Evolutionary conservation across 2,888 invertebrate species (phyloP).

Genomic region (Scaeva pyrastri): DNA sequence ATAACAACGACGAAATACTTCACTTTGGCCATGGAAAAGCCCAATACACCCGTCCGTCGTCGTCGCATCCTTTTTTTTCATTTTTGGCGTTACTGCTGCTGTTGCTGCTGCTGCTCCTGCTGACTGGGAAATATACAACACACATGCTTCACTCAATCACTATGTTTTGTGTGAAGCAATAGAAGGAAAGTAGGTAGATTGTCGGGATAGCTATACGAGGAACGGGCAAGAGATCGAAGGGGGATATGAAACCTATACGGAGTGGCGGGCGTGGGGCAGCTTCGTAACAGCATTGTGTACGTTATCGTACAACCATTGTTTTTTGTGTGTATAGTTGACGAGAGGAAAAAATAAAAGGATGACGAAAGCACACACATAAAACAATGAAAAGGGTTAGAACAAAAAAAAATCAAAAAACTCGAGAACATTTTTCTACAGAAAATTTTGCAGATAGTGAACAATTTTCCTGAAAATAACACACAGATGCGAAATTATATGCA

Average conservation of each 20-base stretch:
- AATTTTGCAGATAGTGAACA: conserved; percentile 24
- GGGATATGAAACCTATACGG: not conserved
- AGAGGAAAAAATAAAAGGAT: conserved; percentile 44
- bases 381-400: conserved; percentile 28
- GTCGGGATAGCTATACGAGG: too few relatives aligned
- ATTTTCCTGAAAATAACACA: conserved; percentile 6
- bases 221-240: not conserved
- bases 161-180: conserved; percentile 33
- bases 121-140: not conserved
- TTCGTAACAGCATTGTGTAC: conserved; percentile 53
- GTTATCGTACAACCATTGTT: conserved; percentile 53
- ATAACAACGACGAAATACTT: conserved; percentile 50
- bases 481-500: not conserved
- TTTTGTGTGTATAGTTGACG: conserved; percentile 51
- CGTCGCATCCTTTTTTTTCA: not conserved
- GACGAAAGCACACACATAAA: conserved; percentile 61
- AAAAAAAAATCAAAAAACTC: not conserved
- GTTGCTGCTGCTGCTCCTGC: too few relatives aligned
- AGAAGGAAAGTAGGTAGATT: conserved; percentile 2
- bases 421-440: not conserved
- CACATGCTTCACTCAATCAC: conserved; percentile 44
- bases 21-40: conserved; percentile 10
- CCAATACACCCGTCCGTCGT: not conserved
- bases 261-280: too few relatives aligned
- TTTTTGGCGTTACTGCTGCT: not conserved